Conservation (phyloP, 1,140 invertebrate species). For the Wasmannia auropunctata region DNA sequence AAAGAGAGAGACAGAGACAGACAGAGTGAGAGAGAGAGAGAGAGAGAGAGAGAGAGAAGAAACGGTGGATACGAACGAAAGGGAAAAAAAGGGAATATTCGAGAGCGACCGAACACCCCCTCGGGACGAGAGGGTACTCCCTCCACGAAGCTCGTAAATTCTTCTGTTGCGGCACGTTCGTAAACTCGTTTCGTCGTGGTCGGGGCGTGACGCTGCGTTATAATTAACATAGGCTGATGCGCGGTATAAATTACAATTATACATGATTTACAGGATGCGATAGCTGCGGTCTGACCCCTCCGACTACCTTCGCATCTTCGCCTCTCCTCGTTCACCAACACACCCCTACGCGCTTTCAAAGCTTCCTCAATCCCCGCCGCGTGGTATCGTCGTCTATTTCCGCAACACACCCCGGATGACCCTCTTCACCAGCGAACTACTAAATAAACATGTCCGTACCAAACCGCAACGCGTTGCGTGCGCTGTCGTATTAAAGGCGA, state of each 20-base stretch:
- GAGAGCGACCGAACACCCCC: constrained; percentile 23
- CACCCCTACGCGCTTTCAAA: constrained; percentile 17
- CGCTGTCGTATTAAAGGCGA: constrained; percentile 24
- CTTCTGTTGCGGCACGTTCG: constrained; percentile 43
- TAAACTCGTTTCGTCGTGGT: constrained; percentile 53
- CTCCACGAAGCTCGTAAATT: constrained; percentile 64
- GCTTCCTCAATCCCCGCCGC: background rate
- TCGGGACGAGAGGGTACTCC: background rate
- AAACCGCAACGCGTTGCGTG: constrained; percentile 54
- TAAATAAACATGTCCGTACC: constrained; percentile 74
- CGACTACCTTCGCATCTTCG: background rate
- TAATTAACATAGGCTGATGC: constrained; percentile 78
- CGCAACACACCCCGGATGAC: constrained; percentile 51
- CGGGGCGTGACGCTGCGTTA: constrained; percentile 57
- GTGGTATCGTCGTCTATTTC: constrained; percentile 59
- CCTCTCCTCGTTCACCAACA: background rate
- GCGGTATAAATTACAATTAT: constrained; percentile 78
- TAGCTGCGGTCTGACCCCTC: constrained; percentile 51
- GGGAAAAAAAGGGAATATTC: constrained; percentile 23
- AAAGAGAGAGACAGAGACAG: background rate
- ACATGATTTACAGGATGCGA: constrained; percentile 74
- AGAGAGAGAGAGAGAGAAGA: background rate
- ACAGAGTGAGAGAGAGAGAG: background rate
- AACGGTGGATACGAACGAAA: background rate
- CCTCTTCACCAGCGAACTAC: constrained; percentile 51